phyloP scores from a whole-genome alignment of 53 echinoderm and acorn worm species.

The Antedon mediterranea region DNA sequence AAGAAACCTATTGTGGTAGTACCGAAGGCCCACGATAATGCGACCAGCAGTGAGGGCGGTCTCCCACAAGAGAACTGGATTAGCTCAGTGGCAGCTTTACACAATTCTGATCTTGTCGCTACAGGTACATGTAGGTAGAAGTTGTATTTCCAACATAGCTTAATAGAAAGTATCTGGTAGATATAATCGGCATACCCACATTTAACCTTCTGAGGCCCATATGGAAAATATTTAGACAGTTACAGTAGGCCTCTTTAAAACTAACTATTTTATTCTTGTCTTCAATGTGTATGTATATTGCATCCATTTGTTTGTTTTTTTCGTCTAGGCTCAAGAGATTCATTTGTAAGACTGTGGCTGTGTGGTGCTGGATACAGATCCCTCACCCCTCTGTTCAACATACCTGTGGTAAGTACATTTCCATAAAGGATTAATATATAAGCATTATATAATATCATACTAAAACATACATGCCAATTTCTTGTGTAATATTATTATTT shows the following conservation, averaged over 20 bases:
- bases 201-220: too few relatives aligned
- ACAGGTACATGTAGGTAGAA: conserved; percentile 34
- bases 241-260: too few relatives aligned
- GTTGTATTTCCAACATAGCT: neutral
- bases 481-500: too few relatives aligned
- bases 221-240: too few relatives aligned
- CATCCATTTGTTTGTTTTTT: conserved; percentile 3
- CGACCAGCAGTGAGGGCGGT: conserved; percentile 1
- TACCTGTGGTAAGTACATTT: conserved; percentile 58
- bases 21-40: conserved; percentile 53
- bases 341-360: conserved; percentile 69
- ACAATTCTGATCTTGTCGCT: conserved; percentile 66
- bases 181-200: too few relatives aligned
- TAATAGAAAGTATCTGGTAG: too few relatives aligned
- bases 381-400: conserved; percentile 45
- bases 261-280: too few relatives aligned
- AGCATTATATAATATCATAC: too few relatives aligned
- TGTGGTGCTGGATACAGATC: conserved; percentile 42
- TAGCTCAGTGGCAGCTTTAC: conserved; percentile 64
- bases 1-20: conserved; percentile 60
- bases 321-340: conserved; percentile 91
- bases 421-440: too few relatives aligned
- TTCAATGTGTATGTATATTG: too few relatives aligned
- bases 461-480: too few relatives aligned
- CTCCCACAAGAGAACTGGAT: conserved; percentile 80